Conservation (phyloP, 2,113 vertebrate genomes). For the Pachypanchax playfairii region DNA sequence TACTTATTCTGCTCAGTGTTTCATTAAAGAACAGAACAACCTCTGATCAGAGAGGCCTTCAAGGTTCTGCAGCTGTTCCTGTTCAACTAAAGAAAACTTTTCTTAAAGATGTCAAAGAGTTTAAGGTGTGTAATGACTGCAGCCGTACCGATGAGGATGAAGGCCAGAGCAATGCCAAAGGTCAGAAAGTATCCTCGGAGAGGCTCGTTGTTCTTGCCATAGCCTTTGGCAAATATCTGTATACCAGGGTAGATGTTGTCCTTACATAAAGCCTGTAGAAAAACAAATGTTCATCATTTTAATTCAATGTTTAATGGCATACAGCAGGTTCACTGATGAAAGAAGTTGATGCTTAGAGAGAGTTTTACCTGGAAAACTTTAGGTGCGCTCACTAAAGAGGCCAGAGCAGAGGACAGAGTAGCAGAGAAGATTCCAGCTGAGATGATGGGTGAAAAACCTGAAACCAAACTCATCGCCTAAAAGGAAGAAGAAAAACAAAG, state of each 20-base stretch:
- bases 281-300: too few relatives aligned
- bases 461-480: conserved; percentile 95
- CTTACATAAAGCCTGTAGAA: conserved; percentile 91
- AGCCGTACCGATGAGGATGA: conserved; percentile 92
- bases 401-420: conserved; percentile 96
- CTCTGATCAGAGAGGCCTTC: too few relatives aligned
- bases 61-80: too few relatives aligned
- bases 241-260: conserved; percentile 98
- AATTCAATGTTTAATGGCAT: too few relatives aligned
- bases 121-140: too few relatives aligned
- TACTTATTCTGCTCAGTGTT: too few relatives aligned
- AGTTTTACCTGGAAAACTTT: conserved; percentile 95
- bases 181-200: conserved; percentile 95
- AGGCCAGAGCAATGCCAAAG: conserved; percentile 93
- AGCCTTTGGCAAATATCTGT: conserved; percentile 92
- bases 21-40: too few relatives aligned
- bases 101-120: too few relatives aligned
- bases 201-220: conserved; percentile 98
- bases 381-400: conserved; percentile 96
- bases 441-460: conserved; percentile 95
- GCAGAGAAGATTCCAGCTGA: conserved; percentile 97
- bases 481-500: not conserved
- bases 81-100: too few relatives aligned
- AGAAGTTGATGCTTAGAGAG: not conserved
- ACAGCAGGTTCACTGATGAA: too few relatives aligned